Evolutionary conservation across 1,140 invertebrate species (phyloP).

Genomic region (Lordiphosa collinella): DNA sequence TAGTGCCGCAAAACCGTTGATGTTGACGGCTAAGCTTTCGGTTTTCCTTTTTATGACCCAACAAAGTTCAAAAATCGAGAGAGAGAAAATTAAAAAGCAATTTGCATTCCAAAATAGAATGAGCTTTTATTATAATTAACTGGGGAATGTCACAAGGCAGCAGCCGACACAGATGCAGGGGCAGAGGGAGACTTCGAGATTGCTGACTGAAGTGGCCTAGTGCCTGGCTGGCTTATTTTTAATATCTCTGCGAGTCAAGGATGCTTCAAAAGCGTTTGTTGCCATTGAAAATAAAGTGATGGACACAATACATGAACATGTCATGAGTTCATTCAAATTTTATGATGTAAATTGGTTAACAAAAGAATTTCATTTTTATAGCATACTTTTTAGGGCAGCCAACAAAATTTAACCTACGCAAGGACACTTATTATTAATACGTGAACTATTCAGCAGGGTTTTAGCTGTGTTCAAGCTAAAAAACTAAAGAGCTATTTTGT

Average conservation of each 20-base stretch:
- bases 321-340: constrained; percentile 17
- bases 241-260: constrained; percentile 24
- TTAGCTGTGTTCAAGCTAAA: too few relatives aligned
- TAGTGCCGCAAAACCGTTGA: constrained; percentile 25
- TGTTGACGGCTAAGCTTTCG: not conserved
- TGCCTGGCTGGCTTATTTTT: constrained; percentile 23
- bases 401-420: too few relatives aligned
- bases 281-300: constrained; percentile 34
- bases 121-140: constrained; percentile 71
- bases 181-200: not conserved
- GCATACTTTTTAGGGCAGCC: too few relatives aligned
- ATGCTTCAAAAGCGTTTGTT: constrained; percentile 13
- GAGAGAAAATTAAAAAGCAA: constrained; percentile 61
- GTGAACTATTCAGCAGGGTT: too few relatives aligned
- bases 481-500: too few relatives aligned
- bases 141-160: constrained; percentile 15
- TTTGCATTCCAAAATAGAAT: constrained; percentile 69
- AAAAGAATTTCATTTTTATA: too few relatives aligned
- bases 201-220: constrained; percentile 12
- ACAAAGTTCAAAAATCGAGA: constrained; percentile 57
- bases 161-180: not conserved
- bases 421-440: too few relatives aligned
- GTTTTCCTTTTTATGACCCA: constrained; percentile 34
- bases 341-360: not conserved
- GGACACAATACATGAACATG: constrained; percentile 11